Evolutionary conservation across 2,888 invertebrate genomes (phyloP).

Genomic region (Drymonia ruficornis): DNA sequence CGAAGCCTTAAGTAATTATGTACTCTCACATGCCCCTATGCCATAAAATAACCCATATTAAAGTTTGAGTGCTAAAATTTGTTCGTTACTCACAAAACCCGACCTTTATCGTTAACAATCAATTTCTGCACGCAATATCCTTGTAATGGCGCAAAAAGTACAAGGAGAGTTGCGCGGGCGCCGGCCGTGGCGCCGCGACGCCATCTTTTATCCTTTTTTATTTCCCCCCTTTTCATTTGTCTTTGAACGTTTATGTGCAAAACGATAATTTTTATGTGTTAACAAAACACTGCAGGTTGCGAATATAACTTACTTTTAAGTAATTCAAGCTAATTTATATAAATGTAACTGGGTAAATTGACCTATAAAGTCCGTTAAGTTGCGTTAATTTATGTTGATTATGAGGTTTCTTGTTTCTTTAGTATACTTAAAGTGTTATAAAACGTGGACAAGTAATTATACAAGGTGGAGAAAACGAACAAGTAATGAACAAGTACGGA

Average conservation of each 20-base stretch:
- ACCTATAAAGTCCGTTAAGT: slow-evolving; percentile 26
- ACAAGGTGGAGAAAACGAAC: no score
- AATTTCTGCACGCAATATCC: slow-evolving; percentile 35
- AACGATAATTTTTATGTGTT: slow-evolving; percentile 51
- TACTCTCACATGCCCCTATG: no score
- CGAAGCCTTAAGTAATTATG: no score
- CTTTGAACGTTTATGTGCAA: slow-evolving; percentile 42
- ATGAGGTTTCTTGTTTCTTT: slow-evolving; percentile 8
- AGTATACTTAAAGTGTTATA: background rate
- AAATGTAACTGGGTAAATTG: slow-evolving; percentile 41
- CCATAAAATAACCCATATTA: no score
- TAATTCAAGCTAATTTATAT: slow-evolving; percentile 35
- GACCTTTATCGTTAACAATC: slow-evolving; percentile 20
- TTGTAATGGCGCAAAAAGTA: slow-evolving; percentile 45
- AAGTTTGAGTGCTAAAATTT: background rate
- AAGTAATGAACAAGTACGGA: no score
- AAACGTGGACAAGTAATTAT: background rate
- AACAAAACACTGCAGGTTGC: slow-evolving; percentile 37
- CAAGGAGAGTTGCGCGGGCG: slow-evolving; percentile 51
- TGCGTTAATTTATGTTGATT: slow-evolving; percentile 20
- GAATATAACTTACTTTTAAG: slow-evolving; percentile 25
- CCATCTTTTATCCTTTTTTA: slow-evolving; percentile 53
- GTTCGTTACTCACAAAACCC: slow-evolving; percentile 15
- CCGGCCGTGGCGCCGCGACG: slow-evolving; percentile 41
- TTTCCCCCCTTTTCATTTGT: slow-evolving; percentile 41